Evolutionary conservation across 1,140 invertebrate genomes (phyloP).

Genomic region (Drosophila pachea): DNA sequence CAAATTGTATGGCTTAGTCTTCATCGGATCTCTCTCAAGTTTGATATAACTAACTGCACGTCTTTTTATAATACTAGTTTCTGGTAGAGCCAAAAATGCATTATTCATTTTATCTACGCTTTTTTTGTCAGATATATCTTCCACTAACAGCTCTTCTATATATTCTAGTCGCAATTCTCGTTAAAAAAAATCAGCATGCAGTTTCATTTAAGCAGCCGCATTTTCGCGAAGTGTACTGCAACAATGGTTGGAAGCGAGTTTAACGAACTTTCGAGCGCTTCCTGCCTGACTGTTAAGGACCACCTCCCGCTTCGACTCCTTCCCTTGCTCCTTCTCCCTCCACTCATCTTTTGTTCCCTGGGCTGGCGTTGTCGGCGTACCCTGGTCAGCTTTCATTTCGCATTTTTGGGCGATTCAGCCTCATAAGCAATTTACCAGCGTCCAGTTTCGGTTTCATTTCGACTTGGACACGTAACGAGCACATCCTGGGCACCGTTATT

Average conservation of each 20-base stretch:
- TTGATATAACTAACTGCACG: too few relatives aligned
- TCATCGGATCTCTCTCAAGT: too few relatives aligned
- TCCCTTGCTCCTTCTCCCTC: neutral
- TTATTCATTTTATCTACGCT: too few relatives aligned
- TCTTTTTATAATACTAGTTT: too few relatives aligned
- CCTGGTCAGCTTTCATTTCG: conserved; percentile 59
- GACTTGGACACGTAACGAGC: conserved; percentile 49
- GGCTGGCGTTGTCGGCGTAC: neutral
- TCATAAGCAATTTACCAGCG: conserved; percentile 51
- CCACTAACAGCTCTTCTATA: too few relatives aligned
- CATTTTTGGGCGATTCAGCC: conserved; percentile 51
- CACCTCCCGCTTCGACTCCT: conserved; percentile 7
- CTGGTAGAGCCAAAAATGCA: too few relatives aligned
- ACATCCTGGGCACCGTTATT: conserved; percentile 46
- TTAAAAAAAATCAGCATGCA: neutral
- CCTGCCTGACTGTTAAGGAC: conserved; percentile 53
- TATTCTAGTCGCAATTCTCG: too few relatives aligned
- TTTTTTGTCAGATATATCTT: too few relatives aligned
- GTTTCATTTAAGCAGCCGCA: neutral
- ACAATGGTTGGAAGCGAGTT: conserved; percentile 57
- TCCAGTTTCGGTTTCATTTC: conserved; percentile 74
- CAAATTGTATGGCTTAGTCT: too few relatives aligned
- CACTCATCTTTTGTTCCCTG: neutral
- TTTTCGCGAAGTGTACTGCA: conserved; percentile 22
- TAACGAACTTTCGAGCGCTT: conserved; percentile 70